phyloP scores from a whole-genome alignment of 2,888 invertebrate species.

The Suillia variegata region DNA sequence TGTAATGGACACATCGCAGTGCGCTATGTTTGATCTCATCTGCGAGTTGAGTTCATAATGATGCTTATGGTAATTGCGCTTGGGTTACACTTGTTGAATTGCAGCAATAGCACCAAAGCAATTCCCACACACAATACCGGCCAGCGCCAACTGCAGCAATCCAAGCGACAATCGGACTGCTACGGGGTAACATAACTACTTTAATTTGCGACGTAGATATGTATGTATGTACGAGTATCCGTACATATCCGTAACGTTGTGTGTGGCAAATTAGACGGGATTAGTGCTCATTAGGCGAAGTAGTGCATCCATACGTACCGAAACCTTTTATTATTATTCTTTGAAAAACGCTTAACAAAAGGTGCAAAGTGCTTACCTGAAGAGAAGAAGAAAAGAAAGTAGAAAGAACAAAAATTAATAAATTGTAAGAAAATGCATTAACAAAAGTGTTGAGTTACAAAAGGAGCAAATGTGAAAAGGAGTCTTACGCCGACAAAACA shows the following conservation, averaged over 20 bases:
- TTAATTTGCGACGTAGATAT: background rate
- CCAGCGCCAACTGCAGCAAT: slow-evolving; percentile 2
- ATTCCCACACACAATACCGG: background rate
- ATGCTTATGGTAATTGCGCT: too few species aligned
- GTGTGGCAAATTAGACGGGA: slow-evolving; percentile 45
- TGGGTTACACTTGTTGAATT: too few species aligned
- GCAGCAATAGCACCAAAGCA: background rate
- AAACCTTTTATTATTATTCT: background rate
- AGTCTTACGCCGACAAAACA: too few species aligned
- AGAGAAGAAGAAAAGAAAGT: background rate
- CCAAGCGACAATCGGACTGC: too few species aligned
- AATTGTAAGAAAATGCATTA: background rate
- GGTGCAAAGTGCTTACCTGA: background rate
- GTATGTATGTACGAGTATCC: background rate
- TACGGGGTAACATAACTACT: too few species aligned
- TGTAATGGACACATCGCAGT: too few species aligned
- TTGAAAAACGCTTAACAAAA: too few species aligned
- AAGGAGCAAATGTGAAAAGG: background rate
- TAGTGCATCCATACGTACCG: background rate
- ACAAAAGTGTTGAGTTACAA: background rate
- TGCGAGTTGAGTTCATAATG: too few species aligned
- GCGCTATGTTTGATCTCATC: too few species aligned
- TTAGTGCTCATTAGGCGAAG: slow-evolving; percentile 39
- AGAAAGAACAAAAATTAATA: too few species aligned
- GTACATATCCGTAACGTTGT: slow-evolving; percentile 8